Conservation (phyloP, 2,888 invertebrate genomes). For the Dasysyrphus tricinctus region DNA sequence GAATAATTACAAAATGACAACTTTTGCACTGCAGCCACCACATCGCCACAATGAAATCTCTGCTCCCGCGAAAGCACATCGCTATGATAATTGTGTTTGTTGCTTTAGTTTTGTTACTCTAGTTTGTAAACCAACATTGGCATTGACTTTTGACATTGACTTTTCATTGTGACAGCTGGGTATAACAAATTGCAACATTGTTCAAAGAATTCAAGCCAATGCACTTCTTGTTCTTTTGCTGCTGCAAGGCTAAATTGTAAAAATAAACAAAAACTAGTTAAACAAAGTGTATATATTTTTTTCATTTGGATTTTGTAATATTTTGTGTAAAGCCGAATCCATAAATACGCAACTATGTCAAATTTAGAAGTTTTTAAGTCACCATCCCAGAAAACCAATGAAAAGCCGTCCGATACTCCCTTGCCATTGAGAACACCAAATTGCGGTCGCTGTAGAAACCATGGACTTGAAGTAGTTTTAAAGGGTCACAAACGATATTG, state of each 20-base stretch:
- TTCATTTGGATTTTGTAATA: slow-evolving; percentile 12
- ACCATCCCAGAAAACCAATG: background rate
- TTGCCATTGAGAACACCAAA: slow-evolving; percentile 90
- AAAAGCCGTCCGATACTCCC: slow-evolving; percentile 83
- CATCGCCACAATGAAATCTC: too few relatives aligned
- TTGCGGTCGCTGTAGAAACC: slow-evolving; percentile 94
- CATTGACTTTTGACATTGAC: slow-evolving; percentile 37
- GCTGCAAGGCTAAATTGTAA: slow-evolving; percentile 20
- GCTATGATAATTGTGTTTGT: background rate
- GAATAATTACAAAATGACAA: too few relatives aligned
- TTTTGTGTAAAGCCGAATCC: slow-evolving; percentile 22
- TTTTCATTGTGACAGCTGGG: slow-evolving; percentile 11
- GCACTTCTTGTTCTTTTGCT: slow-evolving; percentile 36
- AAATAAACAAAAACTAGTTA: background rate
- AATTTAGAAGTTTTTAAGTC: slow-evolving; percentile 10
- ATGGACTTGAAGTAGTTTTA: slow-evolving; percentile 90
- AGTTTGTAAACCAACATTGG: slow-evolving; percentile 7
- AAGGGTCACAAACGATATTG: slow-evolving; percentile 96
- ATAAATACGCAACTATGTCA: background rate
- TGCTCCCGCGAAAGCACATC: background rate
- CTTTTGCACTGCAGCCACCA: too few relatives aligned
- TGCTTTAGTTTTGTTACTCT: slow-evolving; percentile 1
- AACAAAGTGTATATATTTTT: slow-evolving; percentile 8
- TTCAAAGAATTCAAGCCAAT: background rate
- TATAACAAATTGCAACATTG: slow-evolving; percentile 11